Evolutionary conservation across 2,113 vertebrate genomes (phyloP), one percentile per base, ranked within the genome.

Genomic region (Ptilonorhynchus violaceus): DNA sequence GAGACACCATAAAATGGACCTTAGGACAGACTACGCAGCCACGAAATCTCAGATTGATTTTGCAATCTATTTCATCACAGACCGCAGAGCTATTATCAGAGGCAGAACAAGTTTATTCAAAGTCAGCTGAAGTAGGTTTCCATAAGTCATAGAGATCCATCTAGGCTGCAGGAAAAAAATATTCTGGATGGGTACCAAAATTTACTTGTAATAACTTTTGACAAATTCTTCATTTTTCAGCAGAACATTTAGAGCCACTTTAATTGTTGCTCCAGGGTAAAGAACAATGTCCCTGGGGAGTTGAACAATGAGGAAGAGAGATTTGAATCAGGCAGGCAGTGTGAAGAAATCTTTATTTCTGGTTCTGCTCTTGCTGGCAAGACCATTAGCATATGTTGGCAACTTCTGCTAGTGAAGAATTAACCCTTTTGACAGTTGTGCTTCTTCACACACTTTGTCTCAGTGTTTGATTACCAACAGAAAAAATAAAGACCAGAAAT

Each of bases 371-470:
- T 60, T 35, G 21, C 25, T 47, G 11, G 9, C 8, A 42, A 49
- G 33, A 14, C 15, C 3, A 44, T 37, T 20, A 62, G 7, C 12
- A 16, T 11, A 50, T 0, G 1, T 20, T 67, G 7, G 9, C 6
- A 60, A 23, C 5, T 35, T 46, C 52, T 80, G 4, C 23, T 74
- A 21, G 8, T 25, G 35, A 64, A 18, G 22, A 67, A 33, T 42
- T 50, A 74, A 46, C 4, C 4, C 25, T 77, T 68, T 64, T 35
- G 21, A 17, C 20, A 18, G 5, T 16, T 42, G 3, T 27, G 4
- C 5, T 76, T 47, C 5, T 39, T 69, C 9, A 11, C 1, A 0
- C 1, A 25, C 11, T 63, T 56, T 5, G 5, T 4, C 8, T 13
- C 16, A 55, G 9, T 31, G 10, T 74, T 81, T 60, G 5, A 27